phyloP scores from a whole-genome alignment of 2,888 invertebrate species.

The Chymomyza procnemis region DNA sequence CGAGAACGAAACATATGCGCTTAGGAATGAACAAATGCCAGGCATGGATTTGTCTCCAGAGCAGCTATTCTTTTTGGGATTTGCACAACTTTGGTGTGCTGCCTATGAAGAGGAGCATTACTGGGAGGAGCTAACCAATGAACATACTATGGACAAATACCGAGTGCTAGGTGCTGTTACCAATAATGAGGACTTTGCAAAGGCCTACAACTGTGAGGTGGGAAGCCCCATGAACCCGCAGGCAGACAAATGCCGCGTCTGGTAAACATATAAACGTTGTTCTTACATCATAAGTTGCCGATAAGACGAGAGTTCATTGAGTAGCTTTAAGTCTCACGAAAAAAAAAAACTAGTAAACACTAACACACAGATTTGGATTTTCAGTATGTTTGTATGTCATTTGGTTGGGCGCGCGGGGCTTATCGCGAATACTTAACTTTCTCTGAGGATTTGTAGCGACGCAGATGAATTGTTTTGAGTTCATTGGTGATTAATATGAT shows the following conservation, averaged over 20 bases:
- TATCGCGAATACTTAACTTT: background rate
- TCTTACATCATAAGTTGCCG: background rate
- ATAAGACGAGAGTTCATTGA: background rate
- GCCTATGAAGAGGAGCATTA: constrained; percentile 68
- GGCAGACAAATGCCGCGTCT: constrained; percentile 64
- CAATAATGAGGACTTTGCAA: constrained; percentile 71
- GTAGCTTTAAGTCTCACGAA: background rate
- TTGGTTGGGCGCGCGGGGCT: background rate
- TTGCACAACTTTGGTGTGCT: constrained; percentile 75
- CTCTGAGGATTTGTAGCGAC: background rate
- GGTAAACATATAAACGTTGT: constrained; percentile 49
- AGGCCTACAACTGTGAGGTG: constrained; percentile 63
- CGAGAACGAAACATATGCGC: constrained; percentile 8
- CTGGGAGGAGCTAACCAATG: constrained; percentile 69
- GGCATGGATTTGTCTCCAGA: constrained; percentile 72
- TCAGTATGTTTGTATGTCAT: background rate
- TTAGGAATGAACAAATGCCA: constrained; percentile 69
- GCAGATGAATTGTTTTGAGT: too few relatives aligned
- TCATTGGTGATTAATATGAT: too few relatives aligned
- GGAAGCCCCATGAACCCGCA: constrained; percentile 72
- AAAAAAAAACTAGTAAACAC: background rate
- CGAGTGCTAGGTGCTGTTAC: constrained; percentile 72
- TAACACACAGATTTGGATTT: background rate
- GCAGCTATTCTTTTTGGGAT: constrained; percentile 75
- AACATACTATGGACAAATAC: constrained; percentile 73